Conservation (phyloP, 2,113 vertebrate genomes). For the Otus sunia region DNA sequence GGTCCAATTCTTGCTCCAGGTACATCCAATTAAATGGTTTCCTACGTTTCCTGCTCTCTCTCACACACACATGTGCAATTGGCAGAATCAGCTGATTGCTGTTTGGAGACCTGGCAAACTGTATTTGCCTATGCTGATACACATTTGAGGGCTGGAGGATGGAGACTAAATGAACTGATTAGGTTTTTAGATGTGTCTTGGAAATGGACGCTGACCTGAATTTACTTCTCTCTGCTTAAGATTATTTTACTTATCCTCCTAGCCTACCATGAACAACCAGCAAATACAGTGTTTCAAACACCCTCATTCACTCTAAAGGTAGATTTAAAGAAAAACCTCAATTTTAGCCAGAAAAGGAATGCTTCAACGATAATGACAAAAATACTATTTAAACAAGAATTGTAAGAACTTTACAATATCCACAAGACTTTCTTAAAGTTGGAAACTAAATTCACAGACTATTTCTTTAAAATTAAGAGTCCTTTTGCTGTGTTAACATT, state of each 20-base stretch:
- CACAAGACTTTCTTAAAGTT: background rate
- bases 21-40: background rate
- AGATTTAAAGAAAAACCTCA: background rate
- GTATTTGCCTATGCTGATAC: background rate
- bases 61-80: background rate
- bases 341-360: background rate
- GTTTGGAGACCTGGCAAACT: background rate
- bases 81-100: background rate
- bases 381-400: background rate
- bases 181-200: constrained; percentile 7
- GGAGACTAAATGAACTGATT: constrained; percentile 6
- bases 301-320: background rate
- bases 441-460: constrained; percentile 3
- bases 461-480: constrained; percentile 32
- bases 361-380: background rate
- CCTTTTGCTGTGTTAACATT: constrained; percentile 50
- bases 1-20: constrained; percentile 4
- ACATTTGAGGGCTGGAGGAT: constrained; percentile 4
- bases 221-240: background rate
- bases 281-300: background rate
- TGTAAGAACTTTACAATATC: background rate
- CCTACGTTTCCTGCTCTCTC: background rate
- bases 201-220: constrained; percentile 24
- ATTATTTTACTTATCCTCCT: background rate
- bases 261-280: background rate